Evolutionary conservation across 2,797 vertebrate genomes (phyloP).

Genomic region (Monodelphis domestica): DNA sequence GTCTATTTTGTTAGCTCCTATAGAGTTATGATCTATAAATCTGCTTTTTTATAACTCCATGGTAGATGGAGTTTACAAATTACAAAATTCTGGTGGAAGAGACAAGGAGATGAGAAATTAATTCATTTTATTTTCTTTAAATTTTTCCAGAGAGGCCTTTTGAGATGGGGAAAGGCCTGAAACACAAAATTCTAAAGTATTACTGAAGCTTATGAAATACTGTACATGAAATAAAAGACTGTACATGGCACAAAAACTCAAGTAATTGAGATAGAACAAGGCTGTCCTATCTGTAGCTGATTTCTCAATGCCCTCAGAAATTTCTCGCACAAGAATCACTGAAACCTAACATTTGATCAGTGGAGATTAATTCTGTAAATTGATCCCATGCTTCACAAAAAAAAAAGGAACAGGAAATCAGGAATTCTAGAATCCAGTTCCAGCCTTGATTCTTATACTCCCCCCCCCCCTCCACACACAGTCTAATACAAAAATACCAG

Average conservation of each 20-base stretch:
- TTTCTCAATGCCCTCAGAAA: conserved; percentile 26
- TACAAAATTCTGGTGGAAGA: background rate
- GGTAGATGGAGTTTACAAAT: background rate
- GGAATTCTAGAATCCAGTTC: conserved; percentile 1
- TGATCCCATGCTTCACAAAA: background rate
- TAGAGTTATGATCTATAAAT: background rate
- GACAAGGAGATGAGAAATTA: background rate
- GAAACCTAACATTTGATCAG: background rate
- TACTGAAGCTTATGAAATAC: background rate
- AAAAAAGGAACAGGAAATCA: conserved; percentile 16
- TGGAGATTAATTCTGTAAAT: conserved; percentile 15
- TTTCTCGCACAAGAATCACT: background rate
- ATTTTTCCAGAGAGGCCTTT: background rate
- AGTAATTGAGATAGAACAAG: background rate
- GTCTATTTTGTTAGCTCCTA: background rate
- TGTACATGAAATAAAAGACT: background rate
- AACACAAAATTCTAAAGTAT: background rate
- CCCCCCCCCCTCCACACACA: background rate
- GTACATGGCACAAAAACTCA: no score
- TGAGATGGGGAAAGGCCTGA: background rate
- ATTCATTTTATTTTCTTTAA: background rate
- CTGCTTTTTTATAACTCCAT: no score
- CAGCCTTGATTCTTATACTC: background rate
- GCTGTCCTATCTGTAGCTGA: conserved; percentile 25
- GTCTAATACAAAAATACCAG: background rate